A percentile compares a stretch with the other conserved stretches of the same genome.
phyloP scores from a whole-genome alignment of 1,140 invertebrate genomes.

The Paralvinella palmiformis region DNA sequence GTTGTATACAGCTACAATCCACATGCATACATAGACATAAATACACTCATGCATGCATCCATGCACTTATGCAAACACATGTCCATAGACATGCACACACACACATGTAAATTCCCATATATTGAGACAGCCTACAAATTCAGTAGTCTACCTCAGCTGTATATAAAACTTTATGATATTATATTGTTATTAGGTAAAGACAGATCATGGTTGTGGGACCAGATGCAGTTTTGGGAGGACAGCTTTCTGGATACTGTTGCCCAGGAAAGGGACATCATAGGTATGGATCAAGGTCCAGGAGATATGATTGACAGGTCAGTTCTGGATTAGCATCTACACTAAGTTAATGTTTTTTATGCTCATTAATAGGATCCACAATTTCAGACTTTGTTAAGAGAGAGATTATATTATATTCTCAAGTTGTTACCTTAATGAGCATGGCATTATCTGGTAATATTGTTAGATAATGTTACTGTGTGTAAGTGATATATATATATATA shows the following conservation, averaged over 20 bases:
- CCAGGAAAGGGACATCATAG: conserved; percentile 97
- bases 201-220: conserved; percentile 89
- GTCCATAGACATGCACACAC: not conserved
- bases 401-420: too few relatives aligned
- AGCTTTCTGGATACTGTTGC: conserved; percentile 97
- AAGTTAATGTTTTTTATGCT: too few relatives aligned
- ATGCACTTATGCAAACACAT: not conserved
- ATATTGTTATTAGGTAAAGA: conserved; percentile 58
- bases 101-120: not conserved
- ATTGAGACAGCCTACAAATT: not conserved
- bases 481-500: too few relatives aligned
- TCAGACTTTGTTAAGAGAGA: too few relatives aligned
- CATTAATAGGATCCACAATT: too few relatives aligned
- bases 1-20: conserved; percentile 7
- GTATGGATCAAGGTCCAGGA: conserved; percentile 97
- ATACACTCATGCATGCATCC: not conserved
- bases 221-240: conserved; percentile 99
- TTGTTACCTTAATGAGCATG: too few relatives aligned
- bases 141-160: not conserved
- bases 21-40: not conserved
- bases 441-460: too few relatives aligned
- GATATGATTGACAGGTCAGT: conserved; percentile 96
- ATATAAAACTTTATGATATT: not conserved
- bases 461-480: too few relatives aligned
- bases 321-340: too few relatives aligned